Evolutionary conservation across 2,888 invertebrate species (phyloP).

Genomic region (Acleris holmiana): DNA sequence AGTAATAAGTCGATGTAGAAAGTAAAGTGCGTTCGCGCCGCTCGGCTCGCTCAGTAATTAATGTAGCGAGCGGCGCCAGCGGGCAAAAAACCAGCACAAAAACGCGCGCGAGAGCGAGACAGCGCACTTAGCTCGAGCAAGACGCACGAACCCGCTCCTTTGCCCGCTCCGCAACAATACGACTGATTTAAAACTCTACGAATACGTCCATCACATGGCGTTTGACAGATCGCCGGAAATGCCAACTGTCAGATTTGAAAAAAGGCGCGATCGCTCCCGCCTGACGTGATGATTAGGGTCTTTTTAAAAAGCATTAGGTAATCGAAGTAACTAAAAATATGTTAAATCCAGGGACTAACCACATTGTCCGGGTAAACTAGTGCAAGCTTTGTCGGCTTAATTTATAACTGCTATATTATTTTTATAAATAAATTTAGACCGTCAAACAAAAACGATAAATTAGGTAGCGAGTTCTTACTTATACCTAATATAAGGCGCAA

Average conservation of each 20-base stretch:
- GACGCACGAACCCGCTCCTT: constrained; percentile 69
- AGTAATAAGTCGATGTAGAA: constrained; percentile 72
- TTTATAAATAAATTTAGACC: too few species aligned
- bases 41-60: constrained; percentile 79
- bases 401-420: too few species aligned
- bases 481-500: too few species aligned
- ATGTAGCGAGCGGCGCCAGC: constrained; percentile 75
- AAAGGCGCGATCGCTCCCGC: constrained; percentile 68
- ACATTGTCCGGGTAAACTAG: too few species aligned
- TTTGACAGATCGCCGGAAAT: constrained; percentile 83
- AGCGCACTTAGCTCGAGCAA: constrained; percentile 55
- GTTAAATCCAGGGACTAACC: too few species aligned
- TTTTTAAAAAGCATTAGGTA: constrained; percentile 7
- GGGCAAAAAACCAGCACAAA: constrained; percentile 82
- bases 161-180: constrained; percentile 76
- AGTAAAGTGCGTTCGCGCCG: constrained; percentile 78
- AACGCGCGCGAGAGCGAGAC: constrained; percentile 72
- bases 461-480: too few species aligned
- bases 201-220: constrained; percentile 84
- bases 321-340: background rate
- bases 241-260: constrained; percentile 78
- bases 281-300: constrained; percentile 31
- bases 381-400: too few species aligned
- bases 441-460: too few species aligned
- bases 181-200: constrained; percentile 81